Evolutionary conservation across 2,888 invertebrate genomes (phyloP), one percentile per base, ranked within the genome.

Genomic region (Teinopalpus imperialis): DNA sequence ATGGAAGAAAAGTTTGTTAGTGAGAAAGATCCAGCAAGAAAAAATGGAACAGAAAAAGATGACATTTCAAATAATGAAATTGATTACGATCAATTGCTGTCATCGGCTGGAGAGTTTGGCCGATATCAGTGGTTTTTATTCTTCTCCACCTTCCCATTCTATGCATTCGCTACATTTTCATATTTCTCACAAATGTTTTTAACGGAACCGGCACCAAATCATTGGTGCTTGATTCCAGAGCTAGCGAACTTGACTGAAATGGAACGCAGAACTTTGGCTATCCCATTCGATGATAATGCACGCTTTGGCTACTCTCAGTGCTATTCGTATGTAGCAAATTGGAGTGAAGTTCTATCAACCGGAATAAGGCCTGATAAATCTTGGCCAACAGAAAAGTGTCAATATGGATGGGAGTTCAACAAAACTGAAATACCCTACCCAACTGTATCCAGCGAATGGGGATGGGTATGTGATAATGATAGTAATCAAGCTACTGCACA

Each of bases 201-300:
- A 37, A 81, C 81, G 0, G 77, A 78, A 61, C 57, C 66, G 0
- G 65, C 81, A 2, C 67, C 69, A 8, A 71, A 80, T 32, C 74
- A 80, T 40, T 81, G 81, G 81, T 81, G 81, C 48, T 65, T 66
- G 64, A 54, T 81, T 14, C 81, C 81, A 1, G 79, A 79, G 48
- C 50, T 81, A 1, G 63, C 59, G 40, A 78, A 81, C 48, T 49
- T 81, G 16, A 72, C 71, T 4, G 61, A 49, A 1, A 42, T 63
- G 0, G 69, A 80, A 53, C 61, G 81, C 26, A 66, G 73, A 55
- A 51, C 30, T 2, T 43, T 80, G 9, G 78, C 70, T 0, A 72
- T 80, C 39, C 81, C 81, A 0, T 2, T 34, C 1, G 77, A 81
- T 30, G 31, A 44, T 0, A 51, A 52, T 5, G 52, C 69, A 0